These are phyloP conservation scores for Holacanthus passer DNA, from an alignment of 2,113 vertebrate genomes.

Conservation along the genomic window DNA sequence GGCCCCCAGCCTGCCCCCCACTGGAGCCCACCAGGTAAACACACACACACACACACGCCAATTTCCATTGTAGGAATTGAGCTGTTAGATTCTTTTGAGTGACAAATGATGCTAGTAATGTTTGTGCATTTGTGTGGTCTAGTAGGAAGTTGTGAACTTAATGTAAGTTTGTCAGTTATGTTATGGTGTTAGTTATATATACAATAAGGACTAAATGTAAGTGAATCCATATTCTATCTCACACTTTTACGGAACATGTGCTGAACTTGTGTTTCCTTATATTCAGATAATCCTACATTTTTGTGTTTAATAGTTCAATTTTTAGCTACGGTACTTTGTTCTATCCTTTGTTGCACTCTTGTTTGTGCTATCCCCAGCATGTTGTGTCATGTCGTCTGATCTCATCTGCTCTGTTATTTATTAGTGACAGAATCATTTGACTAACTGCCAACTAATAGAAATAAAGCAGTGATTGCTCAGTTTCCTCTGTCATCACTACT, in stretches of 20 bases:
- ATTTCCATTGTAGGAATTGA: not conserved
- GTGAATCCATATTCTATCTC: not conserved
- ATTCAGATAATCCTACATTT: not conserved
- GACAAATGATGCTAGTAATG: not conserved
- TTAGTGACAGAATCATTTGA: not conserved
- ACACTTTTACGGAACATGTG: not conserved
- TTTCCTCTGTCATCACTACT: not conserved
- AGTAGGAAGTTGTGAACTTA: not conserved
- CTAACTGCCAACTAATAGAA: not conserved
- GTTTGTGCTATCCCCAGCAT: not conserved
- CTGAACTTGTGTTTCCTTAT: not conserved
- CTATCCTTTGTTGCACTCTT: not conserved
- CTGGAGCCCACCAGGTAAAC: conserved; percentile 89
- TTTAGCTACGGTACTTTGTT: not conserved
- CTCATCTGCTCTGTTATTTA: not conserved
- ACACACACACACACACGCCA: not conserved
- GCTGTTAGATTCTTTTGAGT: not conserved
- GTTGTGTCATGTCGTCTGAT: not conserved
- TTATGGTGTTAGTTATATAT: not conserved
- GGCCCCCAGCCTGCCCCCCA: conserved; percentile 89
- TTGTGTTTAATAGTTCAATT: not conserved
- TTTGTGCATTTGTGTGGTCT: not conserved
- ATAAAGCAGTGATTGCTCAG: not conserved
- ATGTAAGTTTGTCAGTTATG: not conserved
- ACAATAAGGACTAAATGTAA: not conserved